These are phyloP conservation scores for Cheirogaleus medius DNA, from an alignment of 2,113 vertebrate genomes.

Conservation along the genomic window DNA sequence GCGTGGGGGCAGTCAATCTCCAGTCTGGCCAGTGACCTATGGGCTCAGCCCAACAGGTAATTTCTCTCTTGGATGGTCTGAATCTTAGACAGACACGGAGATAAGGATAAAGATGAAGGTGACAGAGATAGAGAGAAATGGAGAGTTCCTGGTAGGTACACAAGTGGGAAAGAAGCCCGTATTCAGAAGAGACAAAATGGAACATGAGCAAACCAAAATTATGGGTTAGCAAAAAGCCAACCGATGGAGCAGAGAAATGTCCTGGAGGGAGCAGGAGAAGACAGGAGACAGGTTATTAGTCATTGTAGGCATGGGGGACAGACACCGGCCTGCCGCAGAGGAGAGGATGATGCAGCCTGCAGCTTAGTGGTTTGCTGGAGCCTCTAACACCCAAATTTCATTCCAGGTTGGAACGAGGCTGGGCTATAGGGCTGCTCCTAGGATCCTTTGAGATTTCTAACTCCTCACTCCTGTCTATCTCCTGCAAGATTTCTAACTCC, in stretches of 20 bases:
- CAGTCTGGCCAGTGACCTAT: neutral
- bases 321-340: neutral
- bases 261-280: neutral
- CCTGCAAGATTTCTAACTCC: too few relatives aligned
- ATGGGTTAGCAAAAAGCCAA: neutral
- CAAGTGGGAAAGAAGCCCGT: neutral
- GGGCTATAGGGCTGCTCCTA: neutral
- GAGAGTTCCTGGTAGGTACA: neutral
- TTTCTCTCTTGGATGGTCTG: neutral
- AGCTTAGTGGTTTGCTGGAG: neutral
- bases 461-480: neutral
- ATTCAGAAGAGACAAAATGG: neutral
- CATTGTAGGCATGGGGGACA: neutral
- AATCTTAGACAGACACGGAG: neutral
- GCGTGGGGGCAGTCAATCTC: neutral
- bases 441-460: neutral
- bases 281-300: neutral
- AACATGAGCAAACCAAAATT: neutral
- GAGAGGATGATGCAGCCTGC: neutral
- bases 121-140: neutral
- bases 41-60: neutral
- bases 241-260: neutral
- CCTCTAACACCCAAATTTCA: neutral
- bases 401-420: neutral
- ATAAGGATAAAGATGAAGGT: neutral